A percentile compares a stretch with the other conserved stretches of the same genome.
Conservation (phyloP, 2,797 vertebrate species). For the Pteronotus mesoamericanus region DNA sequence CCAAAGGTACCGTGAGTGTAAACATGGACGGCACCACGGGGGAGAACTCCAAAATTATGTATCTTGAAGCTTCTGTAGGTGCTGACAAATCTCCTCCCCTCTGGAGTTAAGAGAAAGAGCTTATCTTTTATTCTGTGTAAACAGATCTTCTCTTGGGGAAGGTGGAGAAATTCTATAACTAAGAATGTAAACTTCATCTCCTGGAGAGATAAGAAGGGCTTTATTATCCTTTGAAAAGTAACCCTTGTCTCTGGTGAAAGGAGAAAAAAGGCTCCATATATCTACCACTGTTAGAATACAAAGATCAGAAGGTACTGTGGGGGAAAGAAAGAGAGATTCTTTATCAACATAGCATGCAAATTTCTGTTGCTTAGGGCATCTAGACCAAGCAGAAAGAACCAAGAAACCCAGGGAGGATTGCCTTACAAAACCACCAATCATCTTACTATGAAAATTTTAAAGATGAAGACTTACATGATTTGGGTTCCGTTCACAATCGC, state of each 20-base stretch:
- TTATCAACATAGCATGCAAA: neutral
- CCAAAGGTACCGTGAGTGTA: accelerated
- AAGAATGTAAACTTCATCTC: neutral
- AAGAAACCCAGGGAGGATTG: neutral
- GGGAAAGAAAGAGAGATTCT: neutral
- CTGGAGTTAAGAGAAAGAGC: neutral
- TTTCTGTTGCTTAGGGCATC: neutral
- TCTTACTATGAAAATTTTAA: neutral
- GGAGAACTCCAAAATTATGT: neutral
- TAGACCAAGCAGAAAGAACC: neutral
- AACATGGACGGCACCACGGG: accelerated
- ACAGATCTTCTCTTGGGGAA: neutral
- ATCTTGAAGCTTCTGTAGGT: neutral
- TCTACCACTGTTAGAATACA: neutral
- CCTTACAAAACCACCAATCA: neutral
- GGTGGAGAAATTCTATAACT: neutral
- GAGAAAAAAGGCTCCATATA: neutral
- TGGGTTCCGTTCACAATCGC: neutral
- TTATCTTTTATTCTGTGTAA: neutral
- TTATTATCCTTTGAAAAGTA: neutral
- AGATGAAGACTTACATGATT: neutral
- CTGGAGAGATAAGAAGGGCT: neutral
- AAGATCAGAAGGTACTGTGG: neutral
- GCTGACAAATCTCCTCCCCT: neutral
- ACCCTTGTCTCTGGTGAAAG: neutral